A percentile compares a stretch with the other conserved stretches of the same genome.
Conservation (phyloP, 2,113 vertebrate genomes). For the Boulengeromyrus knoepffleri region DNA sequence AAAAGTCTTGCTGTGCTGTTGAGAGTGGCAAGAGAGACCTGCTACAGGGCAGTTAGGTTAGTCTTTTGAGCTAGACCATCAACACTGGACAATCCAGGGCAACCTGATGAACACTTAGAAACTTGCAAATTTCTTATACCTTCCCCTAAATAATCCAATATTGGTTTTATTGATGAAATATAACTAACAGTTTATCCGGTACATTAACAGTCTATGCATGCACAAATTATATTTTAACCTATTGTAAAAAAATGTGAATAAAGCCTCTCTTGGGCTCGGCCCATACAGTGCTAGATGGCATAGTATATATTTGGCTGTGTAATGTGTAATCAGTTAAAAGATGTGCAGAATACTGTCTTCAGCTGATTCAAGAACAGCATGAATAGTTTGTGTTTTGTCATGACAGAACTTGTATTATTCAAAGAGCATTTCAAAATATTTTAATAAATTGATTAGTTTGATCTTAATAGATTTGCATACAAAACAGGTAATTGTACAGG, state of each 20-base stretch:
- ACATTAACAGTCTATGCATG: not conserved
- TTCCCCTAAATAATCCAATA: not conserved
- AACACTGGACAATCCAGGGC: too few species aligned
- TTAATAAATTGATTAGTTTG: not conserved
- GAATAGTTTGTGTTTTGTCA: not conserved
- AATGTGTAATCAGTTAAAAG: not conserved
- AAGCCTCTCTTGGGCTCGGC: not conserved
- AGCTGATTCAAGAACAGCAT: not conserved
- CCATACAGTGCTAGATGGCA: too few species aligned
- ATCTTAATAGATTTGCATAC: not conserved
- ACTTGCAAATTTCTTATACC: not conserved
- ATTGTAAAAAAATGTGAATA: not conserved
- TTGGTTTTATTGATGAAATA: not conserved
- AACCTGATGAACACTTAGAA: not conserved
- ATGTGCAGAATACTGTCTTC: not conserved
- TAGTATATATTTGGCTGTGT: not conserved
- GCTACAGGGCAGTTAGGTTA: not conserved
- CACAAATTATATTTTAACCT: not conserved
- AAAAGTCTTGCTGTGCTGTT: not conserved
- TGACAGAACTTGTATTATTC: not conserved
- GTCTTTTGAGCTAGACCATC: not conserved
- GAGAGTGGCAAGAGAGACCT: not conserved
- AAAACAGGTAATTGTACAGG: not conserved
- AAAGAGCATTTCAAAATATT: not conserved
- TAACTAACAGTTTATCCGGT: not conserved